A percentile compares a stretch with the other conserved stretches of the same genome.
These are phyloP conservation scores for Pantherophis alleghaniensis DNA, from an alignment of 2,797 vertebrate genomes.

Conservation along the genomic window DNA sequence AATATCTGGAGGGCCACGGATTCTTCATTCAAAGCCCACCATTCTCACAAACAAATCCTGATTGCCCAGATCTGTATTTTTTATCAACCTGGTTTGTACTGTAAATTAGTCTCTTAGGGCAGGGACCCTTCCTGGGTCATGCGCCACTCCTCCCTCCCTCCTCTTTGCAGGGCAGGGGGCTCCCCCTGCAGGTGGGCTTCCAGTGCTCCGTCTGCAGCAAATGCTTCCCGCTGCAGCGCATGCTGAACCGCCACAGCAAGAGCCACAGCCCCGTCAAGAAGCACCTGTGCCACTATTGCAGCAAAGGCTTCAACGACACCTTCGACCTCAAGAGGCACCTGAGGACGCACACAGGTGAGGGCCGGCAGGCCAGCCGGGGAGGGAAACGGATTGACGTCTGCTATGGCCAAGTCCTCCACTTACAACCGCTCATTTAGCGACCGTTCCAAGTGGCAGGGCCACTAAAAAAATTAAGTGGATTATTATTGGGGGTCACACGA, in stretches of 20 bases:
- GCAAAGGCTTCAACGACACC: conserved; percentile 90
- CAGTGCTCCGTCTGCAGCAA: conserved; percentile 82
- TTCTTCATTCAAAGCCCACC: not conserved
- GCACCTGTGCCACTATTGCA: conserved; percentile 82
- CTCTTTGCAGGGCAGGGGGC: conserved; percentile 53
- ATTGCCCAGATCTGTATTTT: not conserved
- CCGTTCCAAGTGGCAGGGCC: not conserved
- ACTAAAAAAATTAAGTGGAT: not conserved
- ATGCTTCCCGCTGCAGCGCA: conserved; percentile 85
- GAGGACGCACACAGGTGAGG: conserved; percentile 80
- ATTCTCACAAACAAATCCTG: not conserved
- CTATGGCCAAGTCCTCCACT: not conserved
- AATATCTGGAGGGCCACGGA: not conserved
- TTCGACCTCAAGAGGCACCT: conserved; percentile 92
- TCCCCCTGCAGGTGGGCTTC: conserved; percentile 65
- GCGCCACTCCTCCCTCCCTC: no score
- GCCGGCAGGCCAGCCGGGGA: accelerated
- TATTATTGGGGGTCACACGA: not conserved
- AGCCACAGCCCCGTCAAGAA: conserved; percentile 86
- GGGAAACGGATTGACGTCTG: accelerated
- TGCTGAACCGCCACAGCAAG: conserved; percentile 88
- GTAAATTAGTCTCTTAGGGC: not conserved
- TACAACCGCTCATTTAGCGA: not conserved
- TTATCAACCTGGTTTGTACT: not conserved
- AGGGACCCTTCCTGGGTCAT: not conserved